These are phyloP conservation scores for Oxystoma pomonae DNA, from an alignment of 2,888 invertebrate species.

Conservation along the genomic window DNA sequence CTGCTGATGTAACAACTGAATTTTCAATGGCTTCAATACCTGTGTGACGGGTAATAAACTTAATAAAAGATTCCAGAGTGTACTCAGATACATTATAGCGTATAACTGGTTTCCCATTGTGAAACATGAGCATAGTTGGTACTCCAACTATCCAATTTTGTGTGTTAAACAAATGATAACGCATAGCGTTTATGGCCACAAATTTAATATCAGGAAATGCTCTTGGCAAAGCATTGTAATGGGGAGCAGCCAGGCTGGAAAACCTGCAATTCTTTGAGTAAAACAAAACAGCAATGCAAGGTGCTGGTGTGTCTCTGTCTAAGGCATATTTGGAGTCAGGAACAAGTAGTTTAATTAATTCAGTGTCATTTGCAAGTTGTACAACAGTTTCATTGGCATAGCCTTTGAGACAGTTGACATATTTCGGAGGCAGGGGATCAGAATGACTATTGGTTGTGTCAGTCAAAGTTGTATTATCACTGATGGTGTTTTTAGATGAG, in stretches of 20 bases:
- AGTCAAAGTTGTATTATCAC: conserved; percentile 24
- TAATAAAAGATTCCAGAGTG: conserved; percentile 71
- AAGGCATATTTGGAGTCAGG: conserved; percentile 60
- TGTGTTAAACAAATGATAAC: conserved; percentile 79
- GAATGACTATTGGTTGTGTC: conserved; percentile 12
- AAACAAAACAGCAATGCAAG: conserved; percentile 80
- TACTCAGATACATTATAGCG: conserved; percentile 82
- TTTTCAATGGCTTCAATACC: conserved; percentile 61
- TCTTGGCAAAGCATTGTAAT: conserved; percentile 85
- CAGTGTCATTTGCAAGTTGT: conserved; percentile 68
- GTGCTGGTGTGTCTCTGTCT: conserved; percentile 57
- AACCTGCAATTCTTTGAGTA: conserved; percentile 88
- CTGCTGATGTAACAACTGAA: conserved; percentile 66
- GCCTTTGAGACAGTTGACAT: conserved; percentile 39
- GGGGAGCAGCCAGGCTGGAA: conserved; percentile 83
- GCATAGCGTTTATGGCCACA: conserved; percentile 85
- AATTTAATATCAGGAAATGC: conserved; percentile 83
- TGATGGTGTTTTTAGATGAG: background rate
- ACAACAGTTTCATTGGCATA: conserved; percentile 41
- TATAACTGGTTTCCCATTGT: conserved; percentile 80
- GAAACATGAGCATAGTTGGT: conserved; percentile 84
- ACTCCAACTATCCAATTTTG: conserved; percentile 89
- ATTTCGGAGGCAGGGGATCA: conserved; percentile 33
- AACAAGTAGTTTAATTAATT: conserved; percentile 62
- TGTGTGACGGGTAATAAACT: conserved; percentile 74